These are phyloP conservation scores for Hypanus sabinus DNA, from an alignment of 2,113 vertebrate species.

Conservation along the genomic window DNA sequence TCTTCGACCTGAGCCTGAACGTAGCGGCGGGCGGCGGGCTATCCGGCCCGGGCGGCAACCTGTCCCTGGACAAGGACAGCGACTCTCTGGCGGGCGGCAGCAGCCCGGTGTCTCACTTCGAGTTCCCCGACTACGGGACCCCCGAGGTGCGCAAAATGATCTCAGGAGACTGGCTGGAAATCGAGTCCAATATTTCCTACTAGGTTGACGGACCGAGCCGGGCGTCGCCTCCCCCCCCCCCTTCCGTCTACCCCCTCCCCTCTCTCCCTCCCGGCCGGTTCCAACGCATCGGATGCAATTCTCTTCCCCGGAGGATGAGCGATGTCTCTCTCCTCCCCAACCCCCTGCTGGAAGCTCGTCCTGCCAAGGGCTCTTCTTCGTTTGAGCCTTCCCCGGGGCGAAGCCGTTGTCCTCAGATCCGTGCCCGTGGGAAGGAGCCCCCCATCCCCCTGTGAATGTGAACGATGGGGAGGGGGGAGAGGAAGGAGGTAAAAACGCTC, in stretches of 20 bases:
- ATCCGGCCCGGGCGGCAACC: neutral
- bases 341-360: too few relatives aligned
- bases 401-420: too few relatives aligned
- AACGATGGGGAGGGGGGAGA: neutral
- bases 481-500: neutral
- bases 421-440: too few relatives aligned
- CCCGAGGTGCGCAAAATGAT: conserved; percentile 40
- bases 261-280: neutral
- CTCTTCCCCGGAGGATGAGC: too few relatives aligned
- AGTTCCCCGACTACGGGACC: conserved; percentile 38
- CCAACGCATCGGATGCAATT: neutral
- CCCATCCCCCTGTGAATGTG: neutral
- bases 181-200: conserved; percentile 38
- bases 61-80: conserved; percentile 31
- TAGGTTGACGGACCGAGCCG: neutral
- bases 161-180: conserved; percentile 39
- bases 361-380: too few relatives aligned
- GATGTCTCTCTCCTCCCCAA: too few relatives aligned
- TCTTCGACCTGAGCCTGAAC: conserved; percentile 35
- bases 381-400: too few relatives aligned
- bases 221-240: neutral
- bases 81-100: conserved; percentile 15
- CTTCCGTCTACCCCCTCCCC: neutral
- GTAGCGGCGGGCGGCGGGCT: neutral
- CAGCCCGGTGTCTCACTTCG: conserved; percentile 35